Evolutionary conservation across 1,140 invertebrate species (phyloP).

Genomic region (Leptestheria dahalacensis): DNA sequence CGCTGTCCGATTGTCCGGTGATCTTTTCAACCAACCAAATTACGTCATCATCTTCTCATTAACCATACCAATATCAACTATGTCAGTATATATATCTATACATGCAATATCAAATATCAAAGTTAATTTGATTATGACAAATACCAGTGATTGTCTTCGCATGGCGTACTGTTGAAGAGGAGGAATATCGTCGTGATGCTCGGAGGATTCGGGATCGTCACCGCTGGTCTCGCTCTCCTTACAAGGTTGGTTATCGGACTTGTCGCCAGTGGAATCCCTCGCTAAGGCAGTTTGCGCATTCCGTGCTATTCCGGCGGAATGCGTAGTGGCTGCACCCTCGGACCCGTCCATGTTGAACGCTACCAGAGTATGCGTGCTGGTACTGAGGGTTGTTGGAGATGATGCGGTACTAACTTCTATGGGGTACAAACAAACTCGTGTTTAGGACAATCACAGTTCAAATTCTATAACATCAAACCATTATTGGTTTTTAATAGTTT

Average conservation of each 20-base stretch:
- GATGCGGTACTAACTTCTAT: slow-evolving; percentile 36
- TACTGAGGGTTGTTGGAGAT: slow-evolving; percentile 53
- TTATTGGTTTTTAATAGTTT: no score
- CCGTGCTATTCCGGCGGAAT: no score
- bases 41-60: no score
- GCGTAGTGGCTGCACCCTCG: background rate
- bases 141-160: slow-evolving; percentile 16
- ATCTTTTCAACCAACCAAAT: slow-evolving; percentile 10
- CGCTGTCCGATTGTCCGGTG: slow-evolving; percentile 15
- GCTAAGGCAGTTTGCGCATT: no score
- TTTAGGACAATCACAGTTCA: no score
- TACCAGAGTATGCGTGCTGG: slow-evolving; percentile 43
- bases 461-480: no score
- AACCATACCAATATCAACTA: no score
- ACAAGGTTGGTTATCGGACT: no score
- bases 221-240: slow-evolving; percentile 11
- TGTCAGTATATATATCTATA: no score
- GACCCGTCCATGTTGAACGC: slow-evolving; percentile 32
- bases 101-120: no score
- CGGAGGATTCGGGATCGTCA: background rate
- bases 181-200: slow-evolving; percentile 4
- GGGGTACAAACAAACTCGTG: background rate
- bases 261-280: no score
- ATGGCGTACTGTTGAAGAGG: slow-evolving; percentile 12
- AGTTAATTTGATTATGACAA: no score